These are phyloP conservation scores for Pangasius djambal DNA, from an alignment of 2,797 vertebrate species.

Conservation along the genomic window DNA sequence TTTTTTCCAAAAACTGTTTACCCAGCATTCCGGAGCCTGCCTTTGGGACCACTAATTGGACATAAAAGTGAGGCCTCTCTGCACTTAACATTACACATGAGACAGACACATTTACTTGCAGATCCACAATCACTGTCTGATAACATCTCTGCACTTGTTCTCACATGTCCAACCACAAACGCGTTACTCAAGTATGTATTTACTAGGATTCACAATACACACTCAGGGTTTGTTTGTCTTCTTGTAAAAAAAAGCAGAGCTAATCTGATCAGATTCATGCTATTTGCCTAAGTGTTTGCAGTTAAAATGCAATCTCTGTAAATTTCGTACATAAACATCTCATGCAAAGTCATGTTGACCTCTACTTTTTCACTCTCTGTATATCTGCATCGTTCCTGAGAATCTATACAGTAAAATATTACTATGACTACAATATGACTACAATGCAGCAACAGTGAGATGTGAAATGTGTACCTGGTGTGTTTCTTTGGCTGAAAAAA, in stretches of 20 bases:
- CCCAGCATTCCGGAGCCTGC: slow-evolving; percentile 48
- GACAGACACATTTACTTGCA: slow-evolving; percentile 21
- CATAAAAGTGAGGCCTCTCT: slow-evolving; percentile 51
- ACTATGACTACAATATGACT: background rate
- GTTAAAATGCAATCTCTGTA: slow-evolving; percentile 4
- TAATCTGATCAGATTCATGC: slow-evolving; percentile 15
- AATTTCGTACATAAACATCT: slow-evolving; percentile 11
- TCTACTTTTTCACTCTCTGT: background rate
- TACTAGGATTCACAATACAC: slow-evolving; percentile 20
- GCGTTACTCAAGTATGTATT: slow-evolving; percentile 29
- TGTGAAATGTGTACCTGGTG: background rate
- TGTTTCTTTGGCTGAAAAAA: background rate
- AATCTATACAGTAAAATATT: background rate
- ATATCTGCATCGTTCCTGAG: background rate
- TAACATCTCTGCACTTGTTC: slow-evolving; percentile 38
- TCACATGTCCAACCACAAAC: slow-evolving; percentile 40
- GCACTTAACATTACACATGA: slow-evolving; percentile 21
- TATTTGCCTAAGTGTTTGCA: background rate
- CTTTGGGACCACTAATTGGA: slow-evolving; percentile 52
- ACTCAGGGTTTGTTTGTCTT: slow-evolving; percentile 17
- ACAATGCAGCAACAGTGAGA: background rate
- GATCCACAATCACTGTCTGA: slow-evolving; percentile 15
- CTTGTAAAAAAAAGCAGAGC: background rate
- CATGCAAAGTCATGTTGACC: background rate
- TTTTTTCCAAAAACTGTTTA: slow-evolving; percentile 51